phyloP scores from a whole-genome alignment of 1,140 invertebrate species.

The Teleopsis dalmanni region DNA sequence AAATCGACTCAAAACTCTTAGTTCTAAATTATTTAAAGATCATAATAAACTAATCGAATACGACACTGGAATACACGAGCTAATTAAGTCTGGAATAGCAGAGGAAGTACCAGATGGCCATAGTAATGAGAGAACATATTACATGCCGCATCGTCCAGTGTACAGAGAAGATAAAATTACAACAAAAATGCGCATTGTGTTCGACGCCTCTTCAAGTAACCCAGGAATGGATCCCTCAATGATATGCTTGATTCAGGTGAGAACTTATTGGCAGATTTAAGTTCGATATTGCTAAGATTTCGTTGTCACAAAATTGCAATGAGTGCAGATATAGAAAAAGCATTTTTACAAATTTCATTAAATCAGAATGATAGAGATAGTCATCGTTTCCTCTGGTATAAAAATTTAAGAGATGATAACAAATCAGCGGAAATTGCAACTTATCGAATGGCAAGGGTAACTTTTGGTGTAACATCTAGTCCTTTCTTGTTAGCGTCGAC shows the following conservation, averaged over 20 bases:
- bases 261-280: too few relatives aligned
- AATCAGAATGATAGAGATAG: background rate
- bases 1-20: background rate
- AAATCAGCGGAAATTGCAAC: background rate
- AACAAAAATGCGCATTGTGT: constrained; percentile 30
- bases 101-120: too few relatives aligned
- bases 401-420: background rate
- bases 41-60: background rate
- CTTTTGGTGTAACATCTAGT: too few relatives aligned
- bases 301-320: background rate
- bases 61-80: background rate
- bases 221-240: constrained; percentile 1
- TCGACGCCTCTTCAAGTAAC: constrained; percentile 28
- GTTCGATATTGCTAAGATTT: background rate
- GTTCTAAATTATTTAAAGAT: background rate
- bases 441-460: constrained; percentile 7
- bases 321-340: constrained; percentile 1
- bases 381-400: constrained; percentile 2
- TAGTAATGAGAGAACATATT: constrained; percentile 20
- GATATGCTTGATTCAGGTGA: background rate
- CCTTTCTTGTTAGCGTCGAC: background rate
- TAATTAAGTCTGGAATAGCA: background rate
- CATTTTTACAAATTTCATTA: constrained; percentile 2
- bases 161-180: constrained; percentile 32
- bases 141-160: constrained; percentile 30